phyloP scores from a whole-genome alignment of 2,888 invertebrate species.

The Ariolimax columbianus region DNA sequence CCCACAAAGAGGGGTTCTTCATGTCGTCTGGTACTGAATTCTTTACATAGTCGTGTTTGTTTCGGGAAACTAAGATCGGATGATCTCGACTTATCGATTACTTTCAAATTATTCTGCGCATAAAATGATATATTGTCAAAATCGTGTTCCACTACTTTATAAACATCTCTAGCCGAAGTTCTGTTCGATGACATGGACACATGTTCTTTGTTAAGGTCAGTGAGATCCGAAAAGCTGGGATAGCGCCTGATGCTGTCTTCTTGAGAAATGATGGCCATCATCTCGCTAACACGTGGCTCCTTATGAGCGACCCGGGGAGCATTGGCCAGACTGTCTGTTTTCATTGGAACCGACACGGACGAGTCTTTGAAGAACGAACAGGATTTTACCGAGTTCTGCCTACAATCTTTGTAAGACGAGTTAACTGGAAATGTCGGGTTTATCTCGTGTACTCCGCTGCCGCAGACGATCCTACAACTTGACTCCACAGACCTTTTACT shows the following conservation, averaged over 20 bases:
- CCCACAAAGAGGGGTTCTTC: too few species aligned
- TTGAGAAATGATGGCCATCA: conserved; percentile 27
- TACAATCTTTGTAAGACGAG: conserved; percentile 8
- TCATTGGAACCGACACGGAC: conserved; percentile 9
- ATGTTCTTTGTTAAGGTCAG: conserved; percentile 25
- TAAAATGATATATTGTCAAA: neutral
- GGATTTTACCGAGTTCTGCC: neutral
- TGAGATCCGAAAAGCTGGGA: conserved; percentile 37
- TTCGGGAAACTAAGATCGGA: neutral
- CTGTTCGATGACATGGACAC: neutral
- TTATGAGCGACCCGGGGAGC: neutral
- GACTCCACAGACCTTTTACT: neutral
- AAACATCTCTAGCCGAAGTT: neutral
- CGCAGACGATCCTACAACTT: too few species aligned
- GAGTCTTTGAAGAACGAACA: neutral
- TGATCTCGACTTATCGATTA: neutral
- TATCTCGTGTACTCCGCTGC: neutral
- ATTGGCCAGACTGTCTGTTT: conserved; percentile 29
- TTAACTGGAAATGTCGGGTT: neutral
- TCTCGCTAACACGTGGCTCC: neutral
- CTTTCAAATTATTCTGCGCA: neutral
- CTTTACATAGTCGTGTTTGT: too few species aligned
- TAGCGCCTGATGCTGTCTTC: conserved; percentile 44
- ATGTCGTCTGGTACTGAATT: too few species aligned
- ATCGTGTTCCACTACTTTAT: neutral